A percentile compares a stretch with the other conserved stretches of the same genome.
Conservation (phyloP, 2,888 invertebrate genomes). For the Argyresthia goedartella region DNA sequence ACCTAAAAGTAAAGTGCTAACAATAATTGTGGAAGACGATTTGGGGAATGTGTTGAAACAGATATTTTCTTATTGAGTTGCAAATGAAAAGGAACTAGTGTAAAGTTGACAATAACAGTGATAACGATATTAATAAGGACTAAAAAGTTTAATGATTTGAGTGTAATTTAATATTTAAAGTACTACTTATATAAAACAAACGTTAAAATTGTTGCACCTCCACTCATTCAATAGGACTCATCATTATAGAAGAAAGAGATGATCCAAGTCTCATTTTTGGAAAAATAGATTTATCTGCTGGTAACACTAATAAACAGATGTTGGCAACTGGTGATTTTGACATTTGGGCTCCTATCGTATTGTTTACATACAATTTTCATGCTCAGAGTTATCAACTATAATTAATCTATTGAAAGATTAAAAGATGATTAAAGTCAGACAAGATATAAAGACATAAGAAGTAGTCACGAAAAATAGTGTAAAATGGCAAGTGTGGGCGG, state of each 20-base stretch:
- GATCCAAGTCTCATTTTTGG: neutral
- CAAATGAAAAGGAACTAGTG: conserved; percentile 11
- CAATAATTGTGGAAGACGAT: conserved; percentile 77
- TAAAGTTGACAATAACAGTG: conserved; percentile 50
- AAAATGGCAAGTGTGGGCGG: neutral
- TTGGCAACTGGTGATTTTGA: neutral
- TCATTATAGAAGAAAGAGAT: conserved; percentile 6
- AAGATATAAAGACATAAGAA: neutral
- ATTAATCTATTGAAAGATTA: neutral
- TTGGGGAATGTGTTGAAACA: conserved; percentile 77
- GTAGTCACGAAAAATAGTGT: neutral
- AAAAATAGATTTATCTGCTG: neutral
- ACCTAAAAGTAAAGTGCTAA: conserved; percentile 57
- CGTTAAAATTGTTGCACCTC: too few species aligned
- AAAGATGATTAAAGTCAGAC: neutral
- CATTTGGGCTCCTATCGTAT: neutral
- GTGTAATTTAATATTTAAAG: too few species aligned
- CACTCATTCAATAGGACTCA: too few species aligned
- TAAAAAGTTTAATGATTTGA: neutral
- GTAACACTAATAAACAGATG: neutral
- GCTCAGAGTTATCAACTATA: neutral
- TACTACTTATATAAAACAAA: neutral
- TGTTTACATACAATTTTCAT: neutral
- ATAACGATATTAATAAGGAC: conserved; percentile 8
- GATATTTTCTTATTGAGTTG: conserved; percentile 63